These are phyloP conservation scores for Pandion haliaetus DNA, from an alignment of 2,113 vertebrate genomes.

Conservation along the genomic window DNA sequence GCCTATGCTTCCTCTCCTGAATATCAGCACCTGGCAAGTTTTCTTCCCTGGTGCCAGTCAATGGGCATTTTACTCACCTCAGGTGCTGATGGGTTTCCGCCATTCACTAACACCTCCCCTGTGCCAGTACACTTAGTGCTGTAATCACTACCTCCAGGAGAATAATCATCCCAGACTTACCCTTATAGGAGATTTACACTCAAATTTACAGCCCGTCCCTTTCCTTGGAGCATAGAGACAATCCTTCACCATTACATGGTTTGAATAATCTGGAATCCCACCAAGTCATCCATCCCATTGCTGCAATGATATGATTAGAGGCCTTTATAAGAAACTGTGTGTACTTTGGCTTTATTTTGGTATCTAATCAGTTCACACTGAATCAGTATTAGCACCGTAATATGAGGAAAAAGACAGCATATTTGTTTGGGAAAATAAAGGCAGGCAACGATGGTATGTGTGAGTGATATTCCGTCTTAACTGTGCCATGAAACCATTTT, in stretches of 20 bases:
- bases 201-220: neutral
- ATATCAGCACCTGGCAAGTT: neutral
- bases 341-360: conserved; percentile 24
- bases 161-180: neutral
- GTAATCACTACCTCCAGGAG: neutral
- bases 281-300: neutral
- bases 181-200: neutral
- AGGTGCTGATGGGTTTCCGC: neutral
- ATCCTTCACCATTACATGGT: neutral
- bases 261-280: neutral
- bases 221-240: neutral
- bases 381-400: neutral
- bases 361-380: neutral
- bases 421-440: conserved; percentile 13
- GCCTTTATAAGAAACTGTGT: neutral
- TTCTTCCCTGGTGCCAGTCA: neutral
- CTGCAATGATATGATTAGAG: neutral
- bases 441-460: neutral
- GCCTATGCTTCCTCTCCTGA: neutral
- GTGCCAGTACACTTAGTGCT: neutral
- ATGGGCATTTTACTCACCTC: neutral
- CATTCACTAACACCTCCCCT: neutral
- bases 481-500: conserved; percentile 6
- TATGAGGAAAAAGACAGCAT: neutral
- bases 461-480: neutral